Evolutionary conservation across 2,888 invertebrate species (phyloP).

Genomic region (Rhimphoctona megacephalus): DNA sequence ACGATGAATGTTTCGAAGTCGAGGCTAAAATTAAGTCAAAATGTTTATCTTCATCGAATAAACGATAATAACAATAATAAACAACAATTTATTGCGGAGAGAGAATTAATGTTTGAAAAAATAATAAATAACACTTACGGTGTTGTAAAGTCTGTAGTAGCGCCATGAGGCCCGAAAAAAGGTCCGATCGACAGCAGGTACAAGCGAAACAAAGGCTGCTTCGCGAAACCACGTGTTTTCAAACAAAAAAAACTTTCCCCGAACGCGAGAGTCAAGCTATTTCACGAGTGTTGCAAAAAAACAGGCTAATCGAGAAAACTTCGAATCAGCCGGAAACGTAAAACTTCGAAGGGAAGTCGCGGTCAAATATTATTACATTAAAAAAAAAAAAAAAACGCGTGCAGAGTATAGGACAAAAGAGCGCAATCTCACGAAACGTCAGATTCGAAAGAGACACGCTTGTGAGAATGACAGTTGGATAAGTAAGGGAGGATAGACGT

Average conservation of each 20-base stretch:
- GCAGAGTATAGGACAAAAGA: not conserved
- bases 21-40: not conserved
- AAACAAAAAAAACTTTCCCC: not conserved
- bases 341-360: not conserved
- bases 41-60: no score
- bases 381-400: not conserved
- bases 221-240: conserved; percentile 29
- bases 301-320: conserved; percentile 10
- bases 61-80: not conserved
- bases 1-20: not conserved
- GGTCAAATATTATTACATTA: not conserved
- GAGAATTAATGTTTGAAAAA: not conserved
- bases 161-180: conserved; percentile 24
- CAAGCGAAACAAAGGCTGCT: conserved; percentile 27
- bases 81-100: not conserved
- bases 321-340: conserved; percentile 2
- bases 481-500: not conserved
- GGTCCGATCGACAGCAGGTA: conserved; percentile 25
- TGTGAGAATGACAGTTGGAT: conserved; percentile 75
- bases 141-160: conserved; percentile 22
- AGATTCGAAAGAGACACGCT: conserved; percentile 59
- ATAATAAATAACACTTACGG: conserved; percentile 18
- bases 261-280: not conserved
- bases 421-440: conserved; percentile 62
- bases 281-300: not conserved